Percentiles rank a stretch among this genome's conserved stretches.
Conservation (phyloP, 2,888 invertebrate genomes). For the Cheilosia pagana region DNA sequence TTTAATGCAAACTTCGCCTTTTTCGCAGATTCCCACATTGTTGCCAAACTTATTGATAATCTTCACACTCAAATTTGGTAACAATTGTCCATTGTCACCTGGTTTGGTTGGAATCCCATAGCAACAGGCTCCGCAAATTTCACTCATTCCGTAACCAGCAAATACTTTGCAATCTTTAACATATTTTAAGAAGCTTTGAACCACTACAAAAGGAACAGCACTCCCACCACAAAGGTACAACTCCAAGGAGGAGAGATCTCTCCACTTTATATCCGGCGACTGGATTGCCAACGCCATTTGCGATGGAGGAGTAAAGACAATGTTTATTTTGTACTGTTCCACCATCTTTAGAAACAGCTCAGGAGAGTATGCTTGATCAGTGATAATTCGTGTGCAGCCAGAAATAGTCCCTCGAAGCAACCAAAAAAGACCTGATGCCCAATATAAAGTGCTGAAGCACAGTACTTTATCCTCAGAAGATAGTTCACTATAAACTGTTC, state of each 20-base stretch:
- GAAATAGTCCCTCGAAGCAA: slow-evolving; percentile 66
- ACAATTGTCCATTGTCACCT: slow-evolving; percentile 70
- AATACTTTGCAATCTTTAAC: slow-evolving; percentile 60
- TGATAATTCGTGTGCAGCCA: slow-evolving; percentile 75
- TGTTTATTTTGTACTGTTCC: slow-evolving; percentile 71
- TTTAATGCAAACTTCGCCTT: slow-evolving; percentile 75
- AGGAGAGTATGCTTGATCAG: slow-evolving; percentile 64
- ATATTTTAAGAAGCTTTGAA: slow-evolving; percentile 63
- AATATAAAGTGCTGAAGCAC: slow-evolving; percentile 77
- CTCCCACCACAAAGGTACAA: slow-evolving; percentile 72
- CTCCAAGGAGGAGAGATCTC: slow-evolving; percentile 71
- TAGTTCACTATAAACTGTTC: slow-evolving; percentile 36
- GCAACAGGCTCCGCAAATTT: slow-evolving; percentile 61
- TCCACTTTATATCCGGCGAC: slow-evolving; percentile 56
- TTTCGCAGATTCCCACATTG: slow-evolving; percentile 54
- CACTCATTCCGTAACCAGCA: slow-evolving; percentile 76
- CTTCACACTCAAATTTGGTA: slow-evolving; percentile 69
- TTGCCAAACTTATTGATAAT: slow-evolving; percentile 72
- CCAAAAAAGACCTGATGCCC: slow-evolving; percentile 75
- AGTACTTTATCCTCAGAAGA: slow-evolving; percentile 53
- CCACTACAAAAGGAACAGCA: slow-evolving; percentile 67
- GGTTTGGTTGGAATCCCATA: slow-evolving; percentile 24
- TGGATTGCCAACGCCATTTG: slow-evolving; percentile 74
- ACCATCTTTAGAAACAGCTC: slow-evolving; percentile 74
- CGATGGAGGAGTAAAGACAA: slow-evolving; percentile 74